Percentiles rank a stretch among this genome's conserved stretches.
These are phyloP conservation scores for Aphelenchoides besseyi DNA, from an alignment of 1,140 invertebrate species.

Conservation along the genomic window DNA sequence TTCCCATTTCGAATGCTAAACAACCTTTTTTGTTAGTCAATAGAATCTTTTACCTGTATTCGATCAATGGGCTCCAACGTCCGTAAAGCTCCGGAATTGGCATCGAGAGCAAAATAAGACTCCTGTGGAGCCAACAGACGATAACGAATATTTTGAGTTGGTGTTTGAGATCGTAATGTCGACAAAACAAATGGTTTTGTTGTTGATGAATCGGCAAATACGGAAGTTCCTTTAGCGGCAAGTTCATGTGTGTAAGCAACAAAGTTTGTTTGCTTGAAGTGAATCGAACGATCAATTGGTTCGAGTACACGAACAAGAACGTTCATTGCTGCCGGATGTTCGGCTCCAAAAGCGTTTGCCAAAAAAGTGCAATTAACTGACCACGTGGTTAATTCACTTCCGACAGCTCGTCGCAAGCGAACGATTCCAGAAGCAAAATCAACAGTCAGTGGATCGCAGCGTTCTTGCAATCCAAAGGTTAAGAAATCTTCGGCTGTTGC, in stretches of 20 bases:
- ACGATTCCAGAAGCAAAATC: slow-evolving; percentile 34
- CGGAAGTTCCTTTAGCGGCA: neutral
- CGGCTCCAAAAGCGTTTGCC: neutral
- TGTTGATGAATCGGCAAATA: neutral
- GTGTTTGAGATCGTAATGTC: neutral
- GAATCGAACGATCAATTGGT: neutral
- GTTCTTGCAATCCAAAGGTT: slow-evolving; percentile 13
- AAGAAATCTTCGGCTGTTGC: slow-evolving; percentile 5
- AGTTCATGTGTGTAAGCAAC: neutral
- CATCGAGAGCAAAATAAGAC: slow-evolving; percentile 38
- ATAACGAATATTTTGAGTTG: slow-evolving; percentile 66
- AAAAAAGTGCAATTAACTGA: slow-evolving; percentile 28
- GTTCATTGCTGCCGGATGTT: neutral
- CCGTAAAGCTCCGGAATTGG: slow-evolving; percentile 38
- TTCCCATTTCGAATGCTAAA: slow-evolving; percentile 30
- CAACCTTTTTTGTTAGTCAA: neutral
- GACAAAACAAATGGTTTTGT: neutral
- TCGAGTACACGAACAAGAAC: neutral
- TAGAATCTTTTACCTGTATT: slow-evolving; percentile 19
- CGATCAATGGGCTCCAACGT: slow-evolving; percentile 35
- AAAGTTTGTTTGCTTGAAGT: neutral
- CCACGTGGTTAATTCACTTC: neutral
- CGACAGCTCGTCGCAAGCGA: neutral
- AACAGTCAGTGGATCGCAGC: slow-evolving; percentile 27
- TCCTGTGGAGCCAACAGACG: slow-evolving; percentile 70